Base-by-base conservation (phyloP, 2,797 vertebrate species). In the Xenops minutus region DNA sequence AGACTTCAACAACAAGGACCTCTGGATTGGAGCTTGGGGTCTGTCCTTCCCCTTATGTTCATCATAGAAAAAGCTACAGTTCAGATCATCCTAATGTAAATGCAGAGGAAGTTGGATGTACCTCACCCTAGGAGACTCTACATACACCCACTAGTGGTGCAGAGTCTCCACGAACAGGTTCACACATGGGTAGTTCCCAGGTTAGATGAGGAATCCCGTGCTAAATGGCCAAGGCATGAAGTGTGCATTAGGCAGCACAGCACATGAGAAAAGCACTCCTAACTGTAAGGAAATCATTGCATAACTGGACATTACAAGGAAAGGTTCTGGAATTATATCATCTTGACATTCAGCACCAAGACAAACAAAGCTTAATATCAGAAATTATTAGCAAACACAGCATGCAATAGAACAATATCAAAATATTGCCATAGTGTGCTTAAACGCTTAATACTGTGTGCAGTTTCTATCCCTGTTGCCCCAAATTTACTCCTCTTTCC, bases 241-340 rank as follows among this genome's bases (percentile, higher is more conserved):
- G 0, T 0, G 13, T 43, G 44, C 27, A 27, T 48, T 12, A 52
- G 16, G n/a, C 2, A 51, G 29, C 1, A 0, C 8, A 62, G 86
- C 7, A 16, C 23, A 52, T 0, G 0, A 21, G 12, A 19, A 22
- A 71, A 78, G 20, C 32, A 30, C 22, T 51, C 12, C 5, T 14
- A 30, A 32, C 16, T 32, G 39, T 3, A 54, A 21, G 15, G 10
- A 54, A 77, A 64, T 9, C 14, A 34, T 5, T 63, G 30, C 2
- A 11, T 30, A 46, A 68, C 9, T 32, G 73, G 30, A 49, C 17
- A 13, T 49, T 49, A 56, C 19, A 71, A 43, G 67, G 61, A 66
- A 39, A 72, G 10, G 7, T 36, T n/a, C 66, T 77, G 36, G 14
- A 74, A 36, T 56, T 68, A 2, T 9, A 75, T 23, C 12, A 12